Percentiles rank a stretch among this genome's conserved stretches.
phyloP scores from a whole-genome alignment of 1,140 invertebrate species.

The Papilio dardanus region DNA sequence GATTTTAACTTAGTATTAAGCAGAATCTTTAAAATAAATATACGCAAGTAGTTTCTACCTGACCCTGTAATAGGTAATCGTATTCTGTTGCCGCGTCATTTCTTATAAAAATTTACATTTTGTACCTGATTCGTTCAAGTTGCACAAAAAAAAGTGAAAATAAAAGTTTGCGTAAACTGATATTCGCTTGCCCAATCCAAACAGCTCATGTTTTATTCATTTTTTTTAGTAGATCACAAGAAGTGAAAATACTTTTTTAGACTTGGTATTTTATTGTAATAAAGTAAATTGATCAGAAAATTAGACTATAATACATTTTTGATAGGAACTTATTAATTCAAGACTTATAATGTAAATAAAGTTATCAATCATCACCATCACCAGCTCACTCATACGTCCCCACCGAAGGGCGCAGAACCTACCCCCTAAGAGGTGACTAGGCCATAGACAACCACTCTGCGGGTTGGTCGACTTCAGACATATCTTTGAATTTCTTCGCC shows the following conservation, averaged over 20 bases:
- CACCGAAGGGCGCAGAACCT: too few relatives aligned
- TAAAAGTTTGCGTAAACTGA: background rate
- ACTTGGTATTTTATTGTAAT: background rate
- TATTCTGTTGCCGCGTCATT: background rate
- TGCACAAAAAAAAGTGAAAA: background rate
- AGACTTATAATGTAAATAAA: background rate
- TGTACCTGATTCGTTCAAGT: background rate
- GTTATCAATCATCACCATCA: too few relatives aligned
- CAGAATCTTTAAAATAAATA: too few relatives aligned
- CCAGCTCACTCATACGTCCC: too few relatives aligned
- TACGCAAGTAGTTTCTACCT: background rate
- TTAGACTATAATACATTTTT: background rate
- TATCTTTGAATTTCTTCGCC: too few relatives aligned
- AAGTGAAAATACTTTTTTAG: background rate
- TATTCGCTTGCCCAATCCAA: slow-evolving; percentile 14
- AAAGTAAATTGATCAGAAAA: background rate
- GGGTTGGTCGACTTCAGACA: too few relatives aligned
- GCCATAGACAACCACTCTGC: too few relatives aligned
- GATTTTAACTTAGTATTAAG: too few relatives aligned
- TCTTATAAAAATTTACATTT: background rate
- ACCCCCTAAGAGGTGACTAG: too few relatives aligned
- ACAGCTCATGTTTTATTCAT: slow-evolving; percentile 6
- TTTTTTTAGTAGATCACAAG: background rate
- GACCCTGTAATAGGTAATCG: background rate
- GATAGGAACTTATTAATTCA: background rate